phyloP scores from a whole-genome alignment of 2,888 invertebrate genomes.

The Ommatoiulus sabulosus region DNA sequence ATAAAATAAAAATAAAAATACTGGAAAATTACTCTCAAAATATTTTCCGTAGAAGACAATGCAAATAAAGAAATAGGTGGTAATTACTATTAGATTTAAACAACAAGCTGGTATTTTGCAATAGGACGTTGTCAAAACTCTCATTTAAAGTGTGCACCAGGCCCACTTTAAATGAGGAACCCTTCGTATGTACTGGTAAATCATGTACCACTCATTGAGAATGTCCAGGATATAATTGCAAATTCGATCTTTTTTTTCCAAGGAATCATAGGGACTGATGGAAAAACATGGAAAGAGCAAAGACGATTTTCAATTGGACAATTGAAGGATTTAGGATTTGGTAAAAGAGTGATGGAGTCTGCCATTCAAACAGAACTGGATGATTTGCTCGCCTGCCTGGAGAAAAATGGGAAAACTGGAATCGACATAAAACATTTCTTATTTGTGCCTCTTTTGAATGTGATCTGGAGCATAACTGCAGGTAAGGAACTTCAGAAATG shows the following conservation, averaged over 20 bases:
- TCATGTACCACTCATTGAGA: no score
- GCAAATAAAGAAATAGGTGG: no score
- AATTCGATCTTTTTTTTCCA: not conserved
- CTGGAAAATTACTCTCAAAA: no score
- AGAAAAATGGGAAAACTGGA: not conserved
- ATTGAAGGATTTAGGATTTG: conserved; percentile 25
- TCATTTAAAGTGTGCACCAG: no score
- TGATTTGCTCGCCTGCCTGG: not conserved
- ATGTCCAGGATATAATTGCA: no score
- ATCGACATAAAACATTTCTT: not conserved
- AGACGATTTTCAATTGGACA: not conserved
- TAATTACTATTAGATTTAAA: no score
- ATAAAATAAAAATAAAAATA: no score
- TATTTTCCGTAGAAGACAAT: no score
- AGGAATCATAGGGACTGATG: conserved; percentile 38
- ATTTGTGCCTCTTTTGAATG: conserved; percentile 16
- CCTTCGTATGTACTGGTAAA: no score
- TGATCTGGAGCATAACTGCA: not conserved
- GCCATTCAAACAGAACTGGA: not conserved
- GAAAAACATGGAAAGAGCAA: conserved; percentile 1
- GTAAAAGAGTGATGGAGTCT: not conserved
- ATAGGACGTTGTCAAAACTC: no score
- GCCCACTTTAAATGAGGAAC: no score
- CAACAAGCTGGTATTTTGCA: no score
- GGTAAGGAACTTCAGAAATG: not conserved